Conservation (phyloP, 2,888 invertebrate genomes). For the Troides aeacus region DNA sequence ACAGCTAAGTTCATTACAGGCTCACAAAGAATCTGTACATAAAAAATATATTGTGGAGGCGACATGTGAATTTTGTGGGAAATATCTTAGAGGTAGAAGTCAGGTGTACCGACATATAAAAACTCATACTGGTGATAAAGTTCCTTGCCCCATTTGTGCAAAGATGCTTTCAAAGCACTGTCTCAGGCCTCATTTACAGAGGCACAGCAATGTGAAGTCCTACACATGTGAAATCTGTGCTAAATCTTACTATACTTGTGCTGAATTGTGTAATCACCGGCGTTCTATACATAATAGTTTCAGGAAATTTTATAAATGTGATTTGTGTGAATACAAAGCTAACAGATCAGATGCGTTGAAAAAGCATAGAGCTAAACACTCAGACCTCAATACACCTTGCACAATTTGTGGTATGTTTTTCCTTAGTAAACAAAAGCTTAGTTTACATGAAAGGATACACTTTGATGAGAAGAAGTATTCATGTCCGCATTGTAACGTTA, state of each 20-base stretch:
- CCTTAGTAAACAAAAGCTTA: slow-evolving; percentile 46
- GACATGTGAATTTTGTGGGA: slow-evolving; percentile 64
- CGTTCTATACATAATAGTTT: slow-evolving; percentile 47
- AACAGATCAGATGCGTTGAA: slow-evolving; percentile 39
- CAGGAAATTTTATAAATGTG: slow-evolving; percentile 47
- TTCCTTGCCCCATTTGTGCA: slow-evolving; percentile 49
- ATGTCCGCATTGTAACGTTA: slow-evolving; percentile 54
- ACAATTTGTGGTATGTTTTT: slow-evolving; percentile 57
- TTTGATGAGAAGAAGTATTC: slow-evolving; percentile 49
- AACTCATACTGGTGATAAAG: slow-evolving; percentile 40
- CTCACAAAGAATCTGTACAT: slow-evolving; percentile 55
- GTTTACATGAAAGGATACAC: slow-evolving; percentile 53
- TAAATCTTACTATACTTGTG: slow-evolving; percentile 52
- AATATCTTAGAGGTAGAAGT: slow-evolving; percentile 51
- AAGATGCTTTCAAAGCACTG: slow-evolving; percentile 46
- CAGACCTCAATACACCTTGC: slow-evolving; percentile 50
- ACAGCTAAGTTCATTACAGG: slow-evolving; percentile 53
- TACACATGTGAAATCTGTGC: slow-evolving; percentile 63
- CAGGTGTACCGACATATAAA: slow-evolving; percentile 53
- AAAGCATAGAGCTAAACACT: slow-evolving; percentile 53
- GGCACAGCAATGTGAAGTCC: slow-evolving; percentile 55
- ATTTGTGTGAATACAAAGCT: slow-evolving; percentile 53
- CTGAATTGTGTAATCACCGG: slow-evolving; percentile 59
- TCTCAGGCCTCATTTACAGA: slow-evolving; percentile 49
- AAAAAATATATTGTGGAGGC: slow-evolving; percentile 46